Percentiles rank a stretch among this genome's conserved stretches.
Conservation (phyloP, 2,113 vertebrate species). For the Podarcis raffonei region DNA sequence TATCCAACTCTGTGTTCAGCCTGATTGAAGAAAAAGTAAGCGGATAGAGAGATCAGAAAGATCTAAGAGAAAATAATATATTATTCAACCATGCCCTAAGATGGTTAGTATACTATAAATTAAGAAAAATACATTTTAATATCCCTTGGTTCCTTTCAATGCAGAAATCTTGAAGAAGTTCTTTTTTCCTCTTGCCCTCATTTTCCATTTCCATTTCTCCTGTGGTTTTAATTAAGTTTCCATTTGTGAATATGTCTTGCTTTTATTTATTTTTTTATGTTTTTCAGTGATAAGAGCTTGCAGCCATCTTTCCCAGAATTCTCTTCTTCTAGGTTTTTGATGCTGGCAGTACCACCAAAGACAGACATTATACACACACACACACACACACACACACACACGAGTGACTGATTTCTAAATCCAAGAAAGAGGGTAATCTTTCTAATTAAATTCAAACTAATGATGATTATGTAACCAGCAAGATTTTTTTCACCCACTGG, state of each 20-base stretch:
- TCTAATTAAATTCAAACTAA: slow-evolving; percentile 60
- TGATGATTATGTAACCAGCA: slow-evolving; percentile 71
- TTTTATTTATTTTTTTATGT: slow-evolving; percentile 45
- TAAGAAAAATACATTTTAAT: neutral
- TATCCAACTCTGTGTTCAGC: neutral
- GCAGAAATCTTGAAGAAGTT: slow-evolving; percentile 42
- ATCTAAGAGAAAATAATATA: slow-evolving; percentile 17
- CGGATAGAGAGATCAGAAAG: slow-evolving; percentile 27
- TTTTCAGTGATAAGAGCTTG: slow-evolving; percentile 60
- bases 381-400: neutral
- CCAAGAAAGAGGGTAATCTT: slow-evolving; percentile 41
- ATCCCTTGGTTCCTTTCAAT: slow-evolving; percentile 34
- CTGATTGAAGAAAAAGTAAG: neutral
- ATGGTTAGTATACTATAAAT: slow-evolving; percentile 23
- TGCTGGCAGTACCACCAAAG: slow-evolving; percentile 47
- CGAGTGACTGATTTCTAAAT: slow-evolving; percentile 64
- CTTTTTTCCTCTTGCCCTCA: slow-evolving; percentile 44
- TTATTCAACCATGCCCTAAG: slow-evolving; percentile 14
- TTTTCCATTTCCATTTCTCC: slow-evolving; percentile 60
- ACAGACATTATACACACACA: slow-evolving; percentile 21
- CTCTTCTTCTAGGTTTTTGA: slow-evolving; percentile 72
- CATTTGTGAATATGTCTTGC: slow-evolving; percentile 49
- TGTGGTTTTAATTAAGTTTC: slow-evolving; percentile 69
- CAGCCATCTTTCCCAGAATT: slow-evolving; percentile 46
- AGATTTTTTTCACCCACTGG: slow-evolving; percentile 27